phyloP scores from a whole-genome alignment of 2,797 vertebrate genomes.

The Dipus sagitta region DNA sequence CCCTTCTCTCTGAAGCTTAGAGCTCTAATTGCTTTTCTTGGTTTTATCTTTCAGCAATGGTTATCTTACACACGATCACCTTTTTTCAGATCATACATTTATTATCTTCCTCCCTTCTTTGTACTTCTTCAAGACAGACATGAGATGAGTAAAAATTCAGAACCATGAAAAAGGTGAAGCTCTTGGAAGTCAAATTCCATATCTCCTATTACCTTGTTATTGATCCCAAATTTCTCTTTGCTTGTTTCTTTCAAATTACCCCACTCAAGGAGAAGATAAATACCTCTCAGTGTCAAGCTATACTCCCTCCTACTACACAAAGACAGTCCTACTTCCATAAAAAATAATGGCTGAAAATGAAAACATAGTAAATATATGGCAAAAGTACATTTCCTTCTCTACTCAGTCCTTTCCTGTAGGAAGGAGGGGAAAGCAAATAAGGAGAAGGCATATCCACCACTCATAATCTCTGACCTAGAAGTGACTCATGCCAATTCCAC shows the following conservation, averaged over 20 bases:
- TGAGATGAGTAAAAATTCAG: constrained; percentile 61
- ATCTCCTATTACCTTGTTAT: neutral
- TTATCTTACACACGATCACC: constrained; percentile 58
- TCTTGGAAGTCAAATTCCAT: neutral
- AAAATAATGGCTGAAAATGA: neutral
- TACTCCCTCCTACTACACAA: neutral
- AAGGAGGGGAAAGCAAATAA: neutral
- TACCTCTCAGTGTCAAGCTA: neutral
- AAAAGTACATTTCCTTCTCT: neutral
- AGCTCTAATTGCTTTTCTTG: constrained; percentile 81
- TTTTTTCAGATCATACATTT: constrained; percentile 70
- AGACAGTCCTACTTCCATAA: neutral
- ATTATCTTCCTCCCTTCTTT: constrained; percentile 44
- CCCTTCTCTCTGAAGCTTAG: constrained; percentile 74
- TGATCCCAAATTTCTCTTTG: neutral
- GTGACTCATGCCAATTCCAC: neutral
- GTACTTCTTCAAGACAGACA: constrained; percentile 58
- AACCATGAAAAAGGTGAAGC: neutral
- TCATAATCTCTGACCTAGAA: neutral
- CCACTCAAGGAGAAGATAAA: constrained; percentile 8
- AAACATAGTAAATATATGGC: neutral
- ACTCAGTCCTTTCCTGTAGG: no score
- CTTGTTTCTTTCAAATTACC: constrained; percentile 12
- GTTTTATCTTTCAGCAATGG: constrained; percentile 74
- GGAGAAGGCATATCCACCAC: neutral